These are phyloP conservation scores for Galago senegalensis DNA, from an alignment of 2,797 vertebrate species.

Conservation along the genomic window DNA sequence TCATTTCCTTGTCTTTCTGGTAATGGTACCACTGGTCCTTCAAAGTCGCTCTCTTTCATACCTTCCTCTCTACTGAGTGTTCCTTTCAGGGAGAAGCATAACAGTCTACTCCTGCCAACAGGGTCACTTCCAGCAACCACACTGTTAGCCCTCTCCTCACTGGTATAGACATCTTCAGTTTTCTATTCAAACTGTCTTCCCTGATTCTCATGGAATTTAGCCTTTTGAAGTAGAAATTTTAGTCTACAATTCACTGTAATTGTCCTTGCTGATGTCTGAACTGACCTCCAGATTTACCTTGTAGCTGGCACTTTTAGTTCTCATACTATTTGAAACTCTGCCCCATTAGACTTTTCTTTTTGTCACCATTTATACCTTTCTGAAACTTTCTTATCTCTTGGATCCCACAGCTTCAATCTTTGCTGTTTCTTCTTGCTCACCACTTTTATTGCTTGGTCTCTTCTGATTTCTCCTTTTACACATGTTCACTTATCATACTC, in stretches of 20 bases:
- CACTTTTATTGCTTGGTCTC: rapidly evolving
- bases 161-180: neutral
- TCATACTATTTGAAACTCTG: neutral
- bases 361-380: neutral
- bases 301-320: neutral
- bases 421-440: neutral
- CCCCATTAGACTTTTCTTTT: too few species aligned
- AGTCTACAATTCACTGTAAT: neutral
- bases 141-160: neutral
- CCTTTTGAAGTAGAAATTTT: neutral
- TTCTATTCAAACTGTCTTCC: neutral
- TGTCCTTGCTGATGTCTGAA: neutral
- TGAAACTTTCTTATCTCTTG: neutral
- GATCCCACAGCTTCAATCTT: neutral
- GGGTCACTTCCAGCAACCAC: neutral
- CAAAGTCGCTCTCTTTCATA: neutral
- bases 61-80: neutral
- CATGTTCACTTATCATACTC: neutral
- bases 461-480: neutral
- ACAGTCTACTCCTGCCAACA: neutral
- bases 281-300: neutral
- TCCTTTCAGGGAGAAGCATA: neutral
- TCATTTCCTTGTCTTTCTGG: neutral
- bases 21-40: neutral
- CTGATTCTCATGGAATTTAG: neutral